These are phyloP conservation scores for Patella depressa DNA, from an alignment of 2,888 invertebrate genomes.

Conservation along the genomic window DNA sequence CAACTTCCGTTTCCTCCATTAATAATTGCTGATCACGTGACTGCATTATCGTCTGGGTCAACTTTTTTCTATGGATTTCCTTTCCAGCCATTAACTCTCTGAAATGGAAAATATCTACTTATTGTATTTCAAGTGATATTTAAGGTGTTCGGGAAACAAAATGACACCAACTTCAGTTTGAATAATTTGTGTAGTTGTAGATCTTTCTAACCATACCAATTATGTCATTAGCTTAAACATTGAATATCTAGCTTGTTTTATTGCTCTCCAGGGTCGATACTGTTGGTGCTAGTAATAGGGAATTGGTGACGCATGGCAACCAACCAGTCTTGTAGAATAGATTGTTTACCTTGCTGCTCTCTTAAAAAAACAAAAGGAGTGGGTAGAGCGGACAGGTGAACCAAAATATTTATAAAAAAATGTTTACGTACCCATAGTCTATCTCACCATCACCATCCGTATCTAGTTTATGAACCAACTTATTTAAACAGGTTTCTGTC, in stretches of 20 bases:
- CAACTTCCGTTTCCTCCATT: slow-evolving; percentile 60
- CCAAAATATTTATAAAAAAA: too few relatives aligned
- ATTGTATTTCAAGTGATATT: neutral
- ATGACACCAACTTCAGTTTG: neutral
- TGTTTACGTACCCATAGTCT: slow-evolving; percentile 53
- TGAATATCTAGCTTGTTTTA: too few relatives aligned
- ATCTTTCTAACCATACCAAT: slow-evolving; percentile 1
- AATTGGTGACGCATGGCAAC: too few relatives aligned
- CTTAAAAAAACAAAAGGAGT: too few relatives aligned
- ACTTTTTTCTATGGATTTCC: slow-evolving; percentile 53
- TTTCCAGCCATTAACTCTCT: slow-evolving; percentile 64
- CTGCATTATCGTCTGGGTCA: slow-evolving; percentile 52
- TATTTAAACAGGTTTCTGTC: slow-evolving; percentile 52
- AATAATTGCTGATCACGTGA: slow-evolving; percentile 47
- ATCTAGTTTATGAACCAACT: slow-evolving; percentile 57
- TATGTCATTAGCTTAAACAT: too few relatives aligned
- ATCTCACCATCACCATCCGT: slow-evolving; percentile 61
- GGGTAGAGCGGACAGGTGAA: too few relatives aligned
- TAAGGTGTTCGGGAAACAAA: neutral
- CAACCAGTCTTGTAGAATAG: too few relatives aligned
- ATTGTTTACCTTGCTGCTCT: too few relatives aligned
- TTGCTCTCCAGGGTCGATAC: too few relatives aligned
- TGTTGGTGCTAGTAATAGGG: too few relatives aligned
- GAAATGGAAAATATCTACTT: slow-evolving; percentile 8
- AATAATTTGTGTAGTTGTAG: slow-evolving; percentile 10